Percentiles rank a stretch among this genome's conserved stretches.
Evolutionary conservation across 2,113 vertebrate genomes (phyloP).

Genomic region (Oryzias celebensis): DNA sequence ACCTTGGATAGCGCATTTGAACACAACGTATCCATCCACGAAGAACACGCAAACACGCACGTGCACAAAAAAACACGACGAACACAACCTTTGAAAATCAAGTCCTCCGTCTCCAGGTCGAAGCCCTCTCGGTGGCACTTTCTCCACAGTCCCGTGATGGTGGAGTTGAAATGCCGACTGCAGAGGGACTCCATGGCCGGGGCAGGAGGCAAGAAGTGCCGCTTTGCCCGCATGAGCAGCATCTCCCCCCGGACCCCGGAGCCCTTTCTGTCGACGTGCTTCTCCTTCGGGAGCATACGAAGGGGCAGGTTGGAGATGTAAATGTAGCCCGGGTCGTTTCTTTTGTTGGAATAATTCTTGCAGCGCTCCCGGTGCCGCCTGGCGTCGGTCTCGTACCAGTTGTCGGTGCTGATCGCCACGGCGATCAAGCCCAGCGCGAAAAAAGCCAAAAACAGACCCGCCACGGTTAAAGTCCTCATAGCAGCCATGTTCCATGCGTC

Average conservation of each 20-base stretch:
- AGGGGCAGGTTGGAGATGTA: conserved; percentile 88
- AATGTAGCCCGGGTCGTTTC: conserved; percentile 87
- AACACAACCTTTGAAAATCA: conserved; percentile 83
- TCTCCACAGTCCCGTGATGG: conserved; percentile 87
- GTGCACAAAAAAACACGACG: conserved; percentile 1
- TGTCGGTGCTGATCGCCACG: conserved; percentile 88
- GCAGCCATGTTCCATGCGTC: conserved; percentile 80
- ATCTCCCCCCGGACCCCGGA: conserved; percentile 47
- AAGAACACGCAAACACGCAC: conserved; percentile 30
- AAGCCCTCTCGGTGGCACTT: conserved; percentile 86
- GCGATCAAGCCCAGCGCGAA: conserved; percentile 84
- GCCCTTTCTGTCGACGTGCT: conserved; percentile 45
- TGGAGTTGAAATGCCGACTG: conserved; percentile 89
- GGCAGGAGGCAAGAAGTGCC: conserved; percentile 74
- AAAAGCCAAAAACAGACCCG: conserved; percentile 86
- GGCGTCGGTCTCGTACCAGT: conserved; percentile 92
- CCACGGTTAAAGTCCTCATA: conserved; percentile 86
- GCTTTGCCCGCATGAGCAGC: conserved; percentile 62
- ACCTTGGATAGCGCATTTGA: conserved; percentile 73
- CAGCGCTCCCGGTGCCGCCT: conserved; percentile 87
- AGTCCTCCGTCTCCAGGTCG: conserved; percentile 86
- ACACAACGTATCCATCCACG: conserved; percentile 31
- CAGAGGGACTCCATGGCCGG: conserved; percentile 85
- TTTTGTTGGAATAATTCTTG: conserved; percentile 86
- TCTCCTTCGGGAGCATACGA: conserved; percentile 78